A percentile compares a stretch with the other conserved stretches of the same genome.
These are phyloP conservation scores for Indicator maculatus DNA, from an alignment of 2,113 vertebrate species.

Conservation along the genomic window DNA sequence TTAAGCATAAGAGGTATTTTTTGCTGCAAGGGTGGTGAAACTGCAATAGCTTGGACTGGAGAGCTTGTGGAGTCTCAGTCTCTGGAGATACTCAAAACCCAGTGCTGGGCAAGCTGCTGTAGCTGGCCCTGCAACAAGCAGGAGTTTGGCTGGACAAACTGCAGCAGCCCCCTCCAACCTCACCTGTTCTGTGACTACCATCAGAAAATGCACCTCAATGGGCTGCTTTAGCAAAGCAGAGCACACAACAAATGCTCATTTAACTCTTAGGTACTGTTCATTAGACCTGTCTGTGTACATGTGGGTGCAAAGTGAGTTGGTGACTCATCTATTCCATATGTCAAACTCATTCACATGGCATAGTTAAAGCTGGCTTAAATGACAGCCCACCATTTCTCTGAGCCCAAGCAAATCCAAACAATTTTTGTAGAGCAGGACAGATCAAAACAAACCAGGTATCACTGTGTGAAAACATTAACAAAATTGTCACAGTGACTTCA, in stretches of 20 bases:
- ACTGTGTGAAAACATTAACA: background rate
- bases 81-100: background rate
- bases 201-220: background rate
- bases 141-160: background rate
- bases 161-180: background rate
- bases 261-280: background rate
- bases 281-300: accelerated
- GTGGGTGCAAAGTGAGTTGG: accelerated
- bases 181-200: accelerated
- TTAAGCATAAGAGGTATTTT: background rate
- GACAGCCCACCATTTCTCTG: background rate
- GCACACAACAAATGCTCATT: background rate
- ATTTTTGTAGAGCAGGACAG: background rate
- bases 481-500: background rate
- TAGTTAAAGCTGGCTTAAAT: background rate
- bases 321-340: background rate
- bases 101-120: background rate
- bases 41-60: background rate
- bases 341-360: background rate
- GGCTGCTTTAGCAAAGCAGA: background rate
- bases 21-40: background rate
- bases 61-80: background rate
- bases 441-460: background rate
- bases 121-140: accelerated
- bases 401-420: background rate